Evolutionary conservation across 2,888 invertebrate genomes (phyloP).

Genomic region (Drosophila aldrichi): DNA sequence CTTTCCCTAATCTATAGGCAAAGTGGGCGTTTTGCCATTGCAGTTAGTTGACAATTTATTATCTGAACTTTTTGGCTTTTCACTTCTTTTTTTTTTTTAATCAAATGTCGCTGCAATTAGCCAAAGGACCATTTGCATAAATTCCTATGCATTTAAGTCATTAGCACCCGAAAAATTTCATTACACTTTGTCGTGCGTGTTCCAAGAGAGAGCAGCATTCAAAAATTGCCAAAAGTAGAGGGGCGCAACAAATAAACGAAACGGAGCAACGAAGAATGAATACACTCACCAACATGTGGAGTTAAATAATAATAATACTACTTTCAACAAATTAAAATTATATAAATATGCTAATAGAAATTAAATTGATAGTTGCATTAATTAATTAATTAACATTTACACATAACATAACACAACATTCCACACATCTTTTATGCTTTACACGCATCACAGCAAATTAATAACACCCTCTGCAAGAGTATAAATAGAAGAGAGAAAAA

Average conservation of each 20-base stretch:
- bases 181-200: constrained; percentile 67
- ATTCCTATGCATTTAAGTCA: constrained; percentile 76
- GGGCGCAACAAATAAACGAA: not conserved
- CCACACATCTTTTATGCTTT: not conserved
- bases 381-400: not conserved
- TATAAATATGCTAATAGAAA: not conserved
- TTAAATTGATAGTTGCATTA: not conserved
- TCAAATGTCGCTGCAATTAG: constrained; percentile 72
- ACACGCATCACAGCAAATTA: not conserved
- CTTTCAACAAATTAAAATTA: not conserved
- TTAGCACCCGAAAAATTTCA: constrained; percentile 71
- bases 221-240: constrained; percentile 50
- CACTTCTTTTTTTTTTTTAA: constrained; percentile 31
- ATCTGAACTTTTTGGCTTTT: constrained; percentile 8
- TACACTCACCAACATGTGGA: not conserved
- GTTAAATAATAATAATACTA: not conserved
- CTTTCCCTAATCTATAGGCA: not conserved
- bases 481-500: not conserved
- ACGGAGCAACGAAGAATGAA: not conserved
- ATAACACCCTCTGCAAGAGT: not conserved
- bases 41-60: constrained; percentile 42
- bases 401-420: too few species aligned
- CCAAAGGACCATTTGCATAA: constrained; percentile 55
- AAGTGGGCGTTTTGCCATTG: not conserved
- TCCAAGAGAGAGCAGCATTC: constrained; percentile 43